phyloP scores from a whole-genome alignment of 2,113 vertebrate species.

The Perccottus glenii region DNA sequence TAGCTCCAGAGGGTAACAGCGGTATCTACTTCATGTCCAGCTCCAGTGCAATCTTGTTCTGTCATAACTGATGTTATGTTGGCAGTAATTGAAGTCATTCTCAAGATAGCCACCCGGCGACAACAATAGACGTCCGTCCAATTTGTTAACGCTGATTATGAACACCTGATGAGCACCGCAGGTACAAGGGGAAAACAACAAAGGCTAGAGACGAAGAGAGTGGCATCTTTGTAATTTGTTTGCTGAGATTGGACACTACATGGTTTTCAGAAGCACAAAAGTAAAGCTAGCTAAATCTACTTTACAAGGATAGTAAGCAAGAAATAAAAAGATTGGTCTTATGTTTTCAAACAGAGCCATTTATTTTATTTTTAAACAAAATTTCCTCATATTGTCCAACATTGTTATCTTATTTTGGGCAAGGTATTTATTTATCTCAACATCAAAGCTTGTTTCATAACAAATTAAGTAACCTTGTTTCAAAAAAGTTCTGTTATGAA shows the following conservation, averaged over 20 bases:
- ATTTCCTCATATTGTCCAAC: too few relatives aligned
- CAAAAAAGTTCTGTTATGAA: too few relatives aligned
- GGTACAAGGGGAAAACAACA: slow-evolving; percentile 28
- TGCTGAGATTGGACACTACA: slow-evolving; percentile 36
- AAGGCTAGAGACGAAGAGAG: slow-evolving; percentile 17
- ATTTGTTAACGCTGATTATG: slow-evolving; percentile 63
- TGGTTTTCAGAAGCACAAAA: too few relatives aligned
- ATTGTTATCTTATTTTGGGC: too few relatives aligned
- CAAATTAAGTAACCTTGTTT: too few relatives aligned
- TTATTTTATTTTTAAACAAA: too few relatives aligned
- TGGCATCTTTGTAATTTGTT: slow-evolving; percentile 42
- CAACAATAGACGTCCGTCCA: slow-evolving; percentile 57
- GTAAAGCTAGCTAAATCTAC: neutral
- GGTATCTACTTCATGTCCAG: slow-evolving; percentile 11
- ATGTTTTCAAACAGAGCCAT: too few relatives aligned
- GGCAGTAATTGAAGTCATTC: slow-evolving; percentile 53
- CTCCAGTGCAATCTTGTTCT: slow-evolving; percentile 24
- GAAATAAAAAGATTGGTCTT: too few relatives aligned
- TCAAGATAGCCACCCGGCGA: slow-evolving; percentile 54
- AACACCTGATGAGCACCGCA: slow-evolving; percentile 41
- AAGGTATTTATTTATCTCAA: too few relatives aligned
- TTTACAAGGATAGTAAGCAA: neutral
- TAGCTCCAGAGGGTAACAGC: neutral
- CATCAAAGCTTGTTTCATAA: too few relatives aligned
- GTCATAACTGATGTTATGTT: slow-evolving; percentile 24